Percentiles rank a stretch among this genome's conserved stretches.
phyloP scores from a whole-genome alignment of 1,140 invertebrate genomes.

The Dolichoris vasculosae region DNA sequence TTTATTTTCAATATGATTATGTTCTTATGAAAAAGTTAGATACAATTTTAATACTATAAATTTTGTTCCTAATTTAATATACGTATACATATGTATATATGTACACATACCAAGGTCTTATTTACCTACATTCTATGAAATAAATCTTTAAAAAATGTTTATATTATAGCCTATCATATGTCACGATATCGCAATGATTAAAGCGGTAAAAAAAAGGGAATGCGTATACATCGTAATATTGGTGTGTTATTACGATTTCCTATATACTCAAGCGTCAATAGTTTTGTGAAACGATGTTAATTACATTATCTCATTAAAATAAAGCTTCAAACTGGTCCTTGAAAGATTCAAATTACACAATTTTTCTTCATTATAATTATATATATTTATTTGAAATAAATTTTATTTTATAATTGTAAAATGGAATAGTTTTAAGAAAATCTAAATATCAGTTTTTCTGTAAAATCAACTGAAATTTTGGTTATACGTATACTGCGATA shows the following conservation, averaged over 20 bases:
- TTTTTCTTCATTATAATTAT: not conserved
- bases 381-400: not conserved
- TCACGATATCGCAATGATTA: not conserved
- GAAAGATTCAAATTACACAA: not conserved
- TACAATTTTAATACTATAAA: not conserved
- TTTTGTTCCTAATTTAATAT: not conserved
- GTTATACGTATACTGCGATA: not conserved
- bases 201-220: not conserved
- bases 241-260: not conserved
- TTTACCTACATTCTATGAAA: not conserved
- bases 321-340: not conserved
- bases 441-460: not conserved
- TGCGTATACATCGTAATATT: not conserved
- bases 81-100: no score
- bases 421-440: not conserved
- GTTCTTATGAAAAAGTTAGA: not conserved
- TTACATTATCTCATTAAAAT: not conserved
- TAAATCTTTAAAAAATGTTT: not conserved
- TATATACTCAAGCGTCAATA: not conserved
- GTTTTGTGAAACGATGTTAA: not conserved
- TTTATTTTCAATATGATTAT: not conserved
- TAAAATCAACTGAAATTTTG: not conserved
- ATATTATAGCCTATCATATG: not conserved
- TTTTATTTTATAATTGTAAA: not conserved
- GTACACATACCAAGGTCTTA: not conserved